These are phyloP conservation scores for Aphaenogaster rudis DNA, from an alignment of 1,140 invertebrate genomes.

Conservation along the genomic window DNA sequence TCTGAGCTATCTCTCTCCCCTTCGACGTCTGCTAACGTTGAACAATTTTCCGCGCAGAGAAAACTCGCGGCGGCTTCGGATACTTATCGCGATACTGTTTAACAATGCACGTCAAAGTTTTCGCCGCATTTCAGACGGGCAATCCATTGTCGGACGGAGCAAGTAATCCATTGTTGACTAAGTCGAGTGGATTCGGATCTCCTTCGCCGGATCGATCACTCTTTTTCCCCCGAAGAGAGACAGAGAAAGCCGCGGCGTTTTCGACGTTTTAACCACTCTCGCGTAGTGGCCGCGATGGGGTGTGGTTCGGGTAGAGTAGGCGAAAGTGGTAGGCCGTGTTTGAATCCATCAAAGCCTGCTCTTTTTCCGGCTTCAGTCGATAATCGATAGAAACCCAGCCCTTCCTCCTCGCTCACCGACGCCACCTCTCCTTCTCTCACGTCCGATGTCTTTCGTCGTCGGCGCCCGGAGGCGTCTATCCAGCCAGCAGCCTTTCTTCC, in stretches of 20 bases:
- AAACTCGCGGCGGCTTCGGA: background rate
- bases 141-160: slow-evolving; percentile 38
- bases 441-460: slow-evolving; percentile 26
- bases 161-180: slow-evolving; percentile 35
- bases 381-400: slow-evolving; percentile 71
- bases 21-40: background rate
- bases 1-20: background rate
- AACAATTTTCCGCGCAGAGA: background rate
- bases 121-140: background rate
- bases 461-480: slow-evolving; percentile 11
- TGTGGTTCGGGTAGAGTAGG: slow-evolving; percentile 69
- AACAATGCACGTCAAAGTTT: slow-evolving; percentile 25
- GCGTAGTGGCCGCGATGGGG: slow-evolving; percentile 67
- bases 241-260: slow-evolving; percentile 20
- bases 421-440: background rate
- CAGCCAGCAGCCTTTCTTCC: slow-evolving; percentile 45
- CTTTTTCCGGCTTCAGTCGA: slow-evolving; percentile 75
- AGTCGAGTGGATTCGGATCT: slow-evolving; percentile 47
- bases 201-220: slow-evolving; percentile 51
- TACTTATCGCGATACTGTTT: slow-evolving; percentile 24
- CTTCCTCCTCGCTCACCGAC: slow-evolving; percentile 8
- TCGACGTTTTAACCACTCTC: slow-evolving; percentile 72
- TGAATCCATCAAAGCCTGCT: slow-evolving; percentile 77
- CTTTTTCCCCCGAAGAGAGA: background rate
- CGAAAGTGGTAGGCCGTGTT: slow-evolving; percentile 77